phyloP scores from a whole-genome alignment of 2,888 invertebrate genomes.

The Eupithecia inturbata region DNA sequence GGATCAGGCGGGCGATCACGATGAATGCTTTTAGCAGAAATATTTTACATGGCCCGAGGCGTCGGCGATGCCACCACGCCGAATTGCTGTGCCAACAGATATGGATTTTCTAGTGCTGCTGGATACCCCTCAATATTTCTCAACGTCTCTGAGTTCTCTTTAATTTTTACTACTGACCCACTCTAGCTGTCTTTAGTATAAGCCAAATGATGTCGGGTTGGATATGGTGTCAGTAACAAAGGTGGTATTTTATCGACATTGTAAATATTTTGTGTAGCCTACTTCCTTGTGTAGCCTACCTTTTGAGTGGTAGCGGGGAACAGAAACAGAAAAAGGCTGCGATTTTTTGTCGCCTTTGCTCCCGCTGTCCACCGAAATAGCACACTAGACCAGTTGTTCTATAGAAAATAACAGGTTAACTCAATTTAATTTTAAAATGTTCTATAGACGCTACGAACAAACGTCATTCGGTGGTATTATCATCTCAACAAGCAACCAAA shows the following conservation, averaged over 20 bases:
- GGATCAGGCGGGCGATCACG: conserved; percentile 80
- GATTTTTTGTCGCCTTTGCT: background rate
- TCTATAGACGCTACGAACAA: background rate
- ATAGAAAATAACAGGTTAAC: background rate
- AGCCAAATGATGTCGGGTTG: too few relatives aligned
- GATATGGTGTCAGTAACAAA: too few relatives aligned
- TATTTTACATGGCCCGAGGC: conserved; percentile 83
- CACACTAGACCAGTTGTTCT: background rate
- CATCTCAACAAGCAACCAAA: conserved; percentile 60
- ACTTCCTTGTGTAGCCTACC: too few relatives aligned
- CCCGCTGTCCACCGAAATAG: background rate
- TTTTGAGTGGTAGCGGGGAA: too few relatives aligned
- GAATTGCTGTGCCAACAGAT: conserved; percentile 81
- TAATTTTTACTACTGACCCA: background rate
- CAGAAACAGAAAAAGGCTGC: background rate
- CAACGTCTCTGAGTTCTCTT: background rate
- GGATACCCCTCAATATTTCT: conserved; percentile 34
- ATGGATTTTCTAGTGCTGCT: conserved; percentile 62
- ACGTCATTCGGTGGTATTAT: conserved; percentile 42
- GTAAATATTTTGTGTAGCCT: too few relatives aligned
- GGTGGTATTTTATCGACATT: too few relatives aligned
- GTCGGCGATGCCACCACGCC: conserved; percentile 68
- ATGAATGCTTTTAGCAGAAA: conserved; percentile 83
- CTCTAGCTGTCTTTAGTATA: too few relatives aligned
- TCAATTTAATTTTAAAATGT: background rate